A percentile compares a stretch with the other conserved stretches of the same genome.
These are phyloP conservation scores for Grammomys dolichurus DNA, from an alignment of 2,113 vertebrate species.

Conservation along the genomic window DNA sequence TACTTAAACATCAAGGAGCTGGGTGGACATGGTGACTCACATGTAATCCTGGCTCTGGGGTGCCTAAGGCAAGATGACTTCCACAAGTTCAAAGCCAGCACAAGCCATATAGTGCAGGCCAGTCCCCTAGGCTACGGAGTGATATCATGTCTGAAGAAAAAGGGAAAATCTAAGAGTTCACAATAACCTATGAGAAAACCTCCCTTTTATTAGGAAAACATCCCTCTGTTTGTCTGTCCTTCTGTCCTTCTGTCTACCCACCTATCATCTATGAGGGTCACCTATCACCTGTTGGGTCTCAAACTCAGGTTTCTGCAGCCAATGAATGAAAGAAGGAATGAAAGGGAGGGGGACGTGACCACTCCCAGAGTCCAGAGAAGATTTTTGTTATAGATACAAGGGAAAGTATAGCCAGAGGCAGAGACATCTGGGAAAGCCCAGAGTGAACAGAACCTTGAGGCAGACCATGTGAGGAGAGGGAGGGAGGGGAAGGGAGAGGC, in stretches of 20 bases:
- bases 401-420: background rate
- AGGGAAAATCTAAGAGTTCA: background rate
- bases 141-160: background rate
- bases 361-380: background rate
- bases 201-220: background rate
- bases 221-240: background rate
- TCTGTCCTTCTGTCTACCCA: background rate
- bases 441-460: background rate
- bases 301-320: background rate
- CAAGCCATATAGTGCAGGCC: background rate
- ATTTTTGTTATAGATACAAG: background rate
- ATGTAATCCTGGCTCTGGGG: background rate
- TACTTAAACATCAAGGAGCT: background rate
- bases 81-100: background rate
- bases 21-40: background rate
- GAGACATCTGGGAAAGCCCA: background rate
- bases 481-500: background rate
- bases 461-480: background rate
- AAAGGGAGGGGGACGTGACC: background rate
- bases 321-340: background rate
- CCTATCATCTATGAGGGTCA: too few relatives aligned
- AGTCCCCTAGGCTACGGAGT: background rate
- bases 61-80: background rate
- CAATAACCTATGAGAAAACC: background rate
- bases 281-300: background rate